phyloP scores from a whole-genome alignment of 2,797 vertebrate genomes.

The Leptatherina wallacei region DNA sequence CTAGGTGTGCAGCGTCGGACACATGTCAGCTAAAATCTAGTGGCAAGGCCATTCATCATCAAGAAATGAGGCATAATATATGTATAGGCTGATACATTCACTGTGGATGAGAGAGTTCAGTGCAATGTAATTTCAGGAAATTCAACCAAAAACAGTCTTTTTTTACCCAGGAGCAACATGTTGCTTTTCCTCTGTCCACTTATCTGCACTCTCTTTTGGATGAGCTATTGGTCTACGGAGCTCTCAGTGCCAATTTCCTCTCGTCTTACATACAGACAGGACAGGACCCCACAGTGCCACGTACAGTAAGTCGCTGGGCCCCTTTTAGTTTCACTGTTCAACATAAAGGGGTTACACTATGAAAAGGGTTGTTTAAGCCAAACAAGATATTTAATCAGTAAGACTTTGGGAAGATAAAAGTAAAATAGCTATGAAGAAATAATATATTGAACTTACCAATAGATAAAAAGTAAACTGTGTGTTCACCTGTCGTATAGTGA shows the following conservation, averaged over 20 bases:
- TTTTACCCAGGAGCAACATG: neutral
- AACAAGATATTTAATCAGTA: too few relatives aligned
- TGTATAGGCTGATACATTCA: neutral
- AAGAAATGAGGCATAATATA: conserved; percentile 9
- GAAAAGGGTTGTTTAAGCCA: neutral
- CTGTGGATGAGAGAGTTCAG: neutral
- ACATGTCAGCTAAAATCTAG: conserved; percentile 13
- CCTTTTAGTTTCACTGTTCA: neutral
- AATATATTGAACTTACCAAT: neutral
- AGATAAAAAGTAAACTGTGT: neutral
- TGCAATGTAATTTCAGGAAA: neutral
- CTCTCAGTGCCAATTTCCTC: neutral
- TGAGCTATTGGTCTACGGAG: neutral
- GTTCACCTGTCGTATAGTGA: neutral
- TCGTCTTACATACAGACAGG: neutral
- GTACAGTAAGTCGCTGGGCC: neutral
- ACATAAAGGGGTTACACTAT: neutral
- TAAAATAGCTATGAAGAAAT: neutral
- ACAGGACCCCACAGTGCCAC: neutral
- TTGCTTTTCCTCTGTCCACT: neutral
- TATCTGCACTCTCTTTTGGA: neutral
- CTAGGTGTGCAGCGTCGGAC: conserved; percentile 16
- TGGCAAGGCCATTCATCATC: conserved; percentile 37
- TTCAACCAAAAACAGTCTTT: neutral
- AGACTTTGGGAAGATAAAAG: neutral